Base-by-base conservation (phyloP, 2,888 invertebrate genomes). In the Drosophila diplacantha region DNA sequence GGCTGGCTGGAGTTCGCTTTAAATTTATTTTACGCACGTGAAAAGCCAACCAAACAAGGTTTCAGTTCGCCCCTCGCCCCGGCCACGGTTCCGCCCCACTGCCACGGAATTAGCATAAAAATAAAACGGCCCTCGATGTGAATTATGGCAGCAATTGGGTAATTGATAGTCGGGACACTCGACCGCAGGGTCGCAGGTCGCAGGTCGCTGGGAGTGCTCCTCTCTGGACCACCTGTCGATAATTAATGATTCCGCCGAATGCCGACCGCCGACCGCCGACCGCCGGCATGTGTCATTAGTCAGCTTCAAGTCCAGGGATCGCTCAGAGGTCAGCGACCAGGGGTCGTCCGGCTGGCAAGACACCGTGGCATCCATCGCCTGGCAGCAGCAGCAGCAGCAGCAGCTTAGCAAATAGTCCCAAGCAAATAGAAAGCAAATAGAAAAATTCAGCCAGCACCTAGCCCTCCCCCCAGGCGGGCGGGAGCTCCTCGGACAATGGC, bases 21-120 rank as follows among this genome's bases (percentile, higher is more conserved):
- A 60, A 83, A 83, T 83, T 75, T 83, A 83, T 83, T 78, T 83
- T 56, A 70, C 68, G 71, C 75, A 72, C 81, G 83, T 75, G 76
- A 81, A 70, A 64, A 35, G 59, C 56, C 52, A 60, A 53, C 65
- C 34, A 59, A 57, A 69, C 31, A 24, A 47, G 54, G 59, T 44
- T 67, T 24, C 24, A 46, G 59, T 55, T 54, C 37, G 29, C 12
- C 29, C 14, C 29, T 67, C 60, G 46, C 55, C 26, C 8, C 4
- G 38, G 37, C 37, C 29, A 5, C 11, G 50, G 46, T 32, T 47
- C 35, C 24, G 63, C 26, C 31, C 32, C 32, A 26, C 16, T 53
- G 51, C 14, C 43, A 16, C 26, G 47, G 57, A 65, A 81, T 81
- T 76, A 71, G 66, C 76, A 81, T 76, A 81, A 73, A 81, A 73